Base-by-base conservation (phyloP, 2,888 invertebrate species). In the Thereva unica region DNA sequence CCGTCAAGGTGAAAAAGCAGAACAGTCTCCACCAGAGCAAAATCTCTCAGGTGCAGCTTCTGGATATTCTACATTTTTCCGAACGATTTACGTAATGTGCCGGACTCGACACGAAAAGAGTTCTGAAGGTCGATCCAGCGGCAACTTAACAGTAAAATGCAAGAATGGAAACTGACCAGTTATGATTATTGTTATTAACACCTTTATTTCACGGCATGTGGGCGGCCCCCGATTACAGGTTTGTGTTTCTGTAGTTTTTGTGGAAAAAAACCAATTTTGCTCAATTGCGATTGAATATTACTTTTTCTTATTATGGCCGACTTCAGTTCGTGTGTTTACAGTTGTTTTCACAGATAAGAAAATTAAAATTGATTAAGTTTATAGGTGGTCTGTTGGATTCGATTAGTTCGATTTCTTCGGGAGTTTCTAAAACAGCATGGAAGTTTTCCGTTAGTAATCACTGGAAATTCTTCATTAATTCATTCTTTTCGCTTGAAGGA, bases 151-250 rank as follows among this genome's bases (percentile, higher is more conserved):
- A 53, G 38, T 37, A 38, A 37, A 23, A 37, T 34, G 52, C 40
- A 53, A 37, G 53, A 53, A 53, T 53, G 53, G 40, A 53, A 53
- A 53, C 40, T 4, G 38, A 23, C 40, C 53, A 40, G 12, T 49
- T 35, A 4, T 53, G 38, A 52, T 52, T 38, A 53, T 53, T 53
- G 38, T 53, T 53, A 40, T 53, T 53, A 53, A 12, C 10, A 53
- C 38, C 53, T 10, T 9, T 38, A 10, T 10, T 7, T 49, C 23
- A 23, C 23, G 23, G 38, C 23, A 53, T 53, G 53, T 53, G 38
- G 53, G 53, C n/a, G 53, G 37, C 40, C 37, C 8, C 38, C 23
- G 23, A 23, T 23, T 23, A 23, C 23, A 23, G 23, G 23, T 23
- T 23, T 23, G 23, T 23, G 23, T 23, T 23, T 23, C 23, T 23